Evolutionary conservation across 2,888 invertebrate species (phyloP).

Genomic region (Dorcus hopei): DNA sequence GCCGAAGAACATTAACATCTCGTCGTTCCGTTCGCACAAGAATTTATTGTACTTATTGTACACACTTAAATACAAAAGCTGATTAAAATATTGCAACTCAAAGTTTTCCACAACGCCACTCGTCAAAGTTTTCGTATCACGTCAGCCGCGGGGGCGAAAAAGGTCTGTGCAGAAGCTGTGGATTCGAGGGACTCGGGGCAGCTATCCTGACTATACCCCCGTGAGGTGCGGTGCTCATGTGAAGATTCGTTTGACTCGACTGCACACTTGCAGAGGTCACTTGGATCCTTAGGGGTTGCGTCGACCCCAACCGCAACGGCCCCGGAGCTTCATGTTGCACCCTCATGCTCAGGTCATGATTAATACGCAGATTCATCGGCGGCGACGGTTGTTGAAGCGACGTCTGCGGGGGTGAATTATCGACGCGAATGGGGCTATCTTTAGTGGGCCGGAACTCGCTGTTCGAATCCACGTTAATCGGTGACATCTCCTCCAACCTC

Average conservation of each 20-base stretch:
- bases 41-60: neutral
- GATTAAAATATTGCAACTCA: constrained; percentile 13
- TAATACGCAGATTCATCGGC: constrained; percentile 44
- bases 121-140: constrained; percentile 41
- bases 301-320: constrained; percentile 39
- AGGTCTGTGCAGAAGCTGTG: constrained; percentile 45
- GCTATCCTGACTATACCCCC: constrained; percentile 48
- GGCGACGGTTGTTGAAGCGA: constrained; percentile 37
- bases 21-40: neutral
- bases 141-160: constrained; percentile 49
- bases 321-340: constrained; percentile 39
- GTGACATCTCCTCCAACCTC: constrained; percentile 6
- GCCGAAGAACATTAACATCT: constrained; percentile 21
- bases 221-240: constrained; percentile 29
- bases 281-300: constrained; percentile 44
- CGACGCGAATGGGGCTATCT: constrained; percentile 38
- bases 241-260: constrained; percentile 36
- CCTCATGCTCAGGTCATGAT: constrained; percentile 15
- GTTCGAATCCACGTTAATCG: constrained; percentile 32
- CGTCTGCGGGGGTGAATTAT: constrained; percentile 28
- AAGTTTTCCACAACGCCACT: constrained; percentile 11
- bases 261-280: constrained; percentile 38
- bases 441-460: constrained; percentile 26
- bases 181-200: constrained; percentile 39
- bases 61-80: constrained; percentile 4